A percentile compares a stretch with the other conserved stretches of the same genome.
Conservation (phyloP, 2,113 vertebrate species). For the Hirundichthys speculiger region DNA sequence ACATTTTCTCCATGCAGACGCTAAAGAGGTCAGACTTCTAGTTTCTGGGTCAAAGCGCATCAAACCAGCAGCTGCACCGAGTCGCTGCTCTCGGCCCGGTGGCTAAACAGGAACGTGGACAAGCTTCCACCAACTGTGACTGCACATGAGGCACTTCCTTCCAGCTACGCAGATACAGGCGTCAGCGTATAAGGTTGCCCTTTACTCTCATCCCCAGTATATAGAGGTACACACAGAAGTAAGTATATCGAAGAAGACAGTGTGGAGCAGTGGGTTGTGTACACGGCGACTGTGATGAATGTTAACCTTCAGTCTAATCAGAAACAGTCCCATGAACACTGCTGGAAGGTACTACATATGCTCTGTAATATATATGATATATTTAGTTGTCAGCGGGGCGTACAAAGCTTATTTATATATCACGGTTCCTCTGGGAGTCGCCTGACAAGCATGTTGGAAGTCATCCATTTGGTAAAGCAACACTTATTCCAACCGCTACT, state of each 20-base stretch:
- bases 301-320: no score
- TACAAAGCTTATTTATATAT: no score
- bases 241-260: not conserved
- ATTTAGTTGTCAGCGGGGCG: no score
- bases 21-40: conserved; percentile 65
- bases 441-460: no score
- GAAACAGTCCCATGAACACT: no score
- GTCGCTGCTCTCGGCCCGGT: conserved; percentile 39
- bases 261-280: no score
- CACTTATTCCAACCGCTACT: no score
- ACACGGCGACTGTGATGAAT: no score
- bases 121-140: conserved; percentile 67
- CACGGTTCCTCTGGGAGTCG: no score
- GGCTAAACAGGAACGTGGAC: conserved; percentile 58
- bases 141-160: conserved; percentile 63
- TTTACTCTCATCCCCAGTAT: conserved; percentile 63
- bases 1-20: conserved; percentile 66
- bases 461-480: no score
- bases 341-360: no score
- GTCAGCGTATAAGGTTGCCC: conserved; percentile 69
- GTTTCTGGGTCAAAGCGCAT: conserved; percentile 73
- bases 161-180: conserved; percentile 61
- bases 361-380: no score
- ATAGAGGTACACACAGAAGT: conserved; percentile 40
- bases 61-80: conserved; percentile 48